Evolutionary conservation across 2,888 invertebrate genomes (phyloP).

Genomic region (Elgonia sp.): DNA sequence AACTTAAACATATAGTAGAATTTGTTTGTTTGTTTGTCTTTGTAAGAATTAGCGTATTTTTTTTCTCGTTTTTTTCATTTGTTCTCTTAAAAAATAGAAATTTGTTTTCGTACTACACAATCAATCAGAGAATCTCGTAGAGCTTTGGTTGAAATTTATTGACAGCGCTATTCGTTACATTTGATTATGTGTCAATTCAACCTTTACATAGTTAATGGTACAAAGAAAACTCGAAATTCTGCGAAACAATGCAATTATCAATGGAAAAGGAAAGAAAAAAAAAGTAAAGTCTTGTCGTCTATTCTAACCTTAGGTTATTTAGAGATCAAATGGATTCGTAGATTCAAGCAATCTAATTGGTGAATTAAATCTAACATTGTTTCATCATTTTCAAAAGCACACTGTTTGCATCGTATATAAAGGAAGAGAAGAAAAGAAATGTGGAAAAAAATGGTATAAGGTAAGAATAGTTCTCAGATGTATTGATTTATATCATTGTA

Average conservation of each 20-base stretch:
- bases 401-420: slow-evolving; percentile 24
- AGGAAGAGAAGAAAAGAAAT: slow-evolving; percentile 48
- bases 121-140: slow-evolving; percentile 67
- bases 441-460: slow-evolving; percentile 79
- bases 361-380: slow-evolving; percentile 17
- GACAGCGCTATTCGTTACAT: slow-evolving; percentile 18
- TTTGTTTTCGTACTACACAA: slow-evolving; percentile 56
- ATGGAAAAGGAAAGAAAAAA: slow-evolving; percentile 82
- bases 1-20: too few relatives aligned
- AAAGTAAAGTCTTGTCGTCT: not conserved
- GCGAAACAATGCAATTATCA: slow-evolving; percentile 76
- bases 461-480: slow-evolving; percentile 82
- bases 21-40: slow-evolving; percentile 76
- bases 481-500: slow-evolving; percentile 80
- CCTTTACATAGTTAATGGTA: slow-evolving; percentile 85
- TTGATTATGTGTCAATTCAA: slow-evolving; percentile 82
- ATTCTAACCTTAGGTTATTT: slow-evolving; percentile 27
- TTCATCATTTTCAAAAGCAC: slow-evolving; percentile 1
- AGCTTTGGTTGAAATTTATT: slow-evolving; percentile 56
- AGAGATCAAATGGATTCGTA: slow-evolving; percentile 28
- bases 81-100: slow-evolving; percentile 40
- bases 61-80: slow-evolving; percentile 72
- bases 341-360: not conserved
- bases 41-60: not conserved
- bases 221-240: slow-evolving; percentile 82